Evolutionary conservation across 2,797 vertebrate species (phyloP).

Genomic region (Myotis pilosus): DNA sequence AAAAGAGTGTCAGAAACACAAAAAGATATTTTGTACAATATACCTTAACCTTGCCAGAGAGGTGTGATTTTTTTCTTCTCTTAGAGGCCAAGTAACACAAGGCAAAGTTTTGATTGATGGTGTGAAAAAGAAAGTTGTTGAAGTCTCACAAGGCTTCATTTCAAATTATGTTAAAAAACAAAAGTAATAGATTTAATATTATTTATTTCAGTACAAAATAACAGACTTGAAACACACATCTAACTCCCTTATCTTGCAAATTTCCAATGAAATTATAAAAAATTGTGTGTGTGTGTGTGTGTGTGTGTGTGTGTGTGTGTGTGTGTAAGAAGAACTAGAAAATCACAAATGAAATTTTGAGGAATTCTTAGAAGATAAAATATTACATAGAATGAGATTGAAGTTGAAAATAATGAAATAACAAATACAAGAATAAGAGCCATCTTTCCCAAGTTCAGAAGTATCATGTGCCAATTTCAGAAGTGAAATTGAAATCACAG

Average conservation of each 20-base stretch:
- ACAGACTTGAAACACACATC: background rate
- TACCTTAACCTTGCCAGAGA: constrained; percentile 30
- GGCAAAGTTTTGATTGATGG: constrained; percentile 29
- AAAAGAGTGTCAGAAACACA: constrained; percentile 66
- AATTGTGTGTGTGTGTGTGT: background rate
- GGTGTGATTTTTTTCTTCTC: constrained; percentile 32
- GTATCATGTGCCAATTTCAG: background rate
- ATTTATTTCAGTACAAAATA: background rate
- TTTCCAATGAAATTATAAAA: background rate
- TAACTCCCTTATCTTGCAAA: background rate
- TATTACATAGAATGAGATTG: background rate
- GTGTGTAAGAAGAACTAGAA: background rate
- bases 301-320: background rate
- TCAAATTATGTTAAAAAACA: constrained; percentile 29
- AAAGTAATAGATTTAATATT: constrained; percentile 25
- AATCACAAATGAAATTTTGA: background rate
- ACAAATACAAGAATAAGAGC: background rate
- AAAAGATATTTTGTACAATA: constrained; percentile 64
- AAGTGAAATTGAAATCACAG: background rate
- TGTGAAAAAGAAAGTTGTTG: constrained; percentile 6
- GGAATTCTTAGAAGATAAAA: background rate
- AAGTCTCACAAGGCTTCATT: constrained; percentile 33
- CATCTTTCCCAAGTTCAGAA: background rate
- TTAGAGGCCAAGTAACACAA: constrained; percentile 56
- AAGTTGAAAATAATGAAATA: background rate